These are phyloP conservation scores for Nephotettix cincticeps DNA, from an alignment of 1,140 invertebrate species.

Conservation along the genomic window DNA sequence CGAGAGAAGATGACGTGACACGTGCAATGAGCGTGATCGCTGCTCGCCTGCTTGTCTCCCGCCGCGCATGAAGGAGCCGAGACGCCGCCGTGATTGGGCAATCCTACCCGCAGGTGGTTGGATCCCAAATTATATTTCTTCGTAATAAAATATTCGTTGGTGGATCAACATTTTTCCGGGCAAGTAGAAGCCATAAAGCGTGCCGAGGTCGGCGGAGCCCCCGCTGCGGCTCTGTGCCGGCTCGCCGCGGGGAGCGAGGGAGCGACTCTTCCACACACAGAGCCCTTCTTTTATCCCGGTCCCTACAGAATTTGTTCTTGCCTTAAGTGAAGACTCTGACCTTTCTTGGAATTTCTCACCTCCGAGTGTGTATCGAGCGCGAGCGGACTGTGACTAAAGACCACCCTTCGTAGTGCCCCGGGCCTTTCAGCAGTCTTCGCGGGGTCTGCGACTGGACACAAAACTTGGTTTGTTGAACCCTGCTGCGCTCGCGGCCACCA, in stretches of 20 bases:
- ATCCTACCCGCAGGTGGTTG: conserved; percentile 5
- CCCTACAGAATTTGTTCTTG: background rate
- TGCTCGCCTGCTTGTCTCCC: too few relatives aligned
- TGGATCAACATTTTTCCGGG: conserved; percentile 8
- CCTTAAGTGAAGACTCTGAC: background rate
- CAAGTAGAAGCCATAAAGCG: conserved; percentile 3
- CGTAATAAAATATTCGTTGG: conserved; percentile 1
- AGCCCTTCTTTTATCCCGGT: too few relatives aligned
- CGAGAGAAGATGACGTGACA: too few relatives aligned
- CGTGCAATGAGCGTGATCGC: too few relatives aligned
- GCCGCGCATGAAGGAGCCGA: background rate
- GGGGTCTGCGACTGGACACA: too few relatives aligned
- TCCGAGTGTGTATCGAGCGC: too few relatives aligned
- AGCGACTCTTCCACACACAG: background rate
- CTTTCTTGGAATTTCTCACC: background rate
- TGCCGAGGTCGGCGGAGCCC: background rate
- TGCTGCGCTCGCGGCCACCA: too few relatives aligned
- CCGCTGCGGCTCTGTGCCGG: background rate
- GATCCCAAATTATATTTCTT: background rate
- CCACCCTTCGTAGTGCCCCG: too few relatives aligned
- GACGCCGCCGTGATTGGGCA: background rate
- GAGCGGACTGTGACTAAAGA: too few relatives aligned
- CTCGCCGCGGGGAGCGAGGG: background rate
- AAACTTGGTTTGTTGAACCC: too few relatives aligned
- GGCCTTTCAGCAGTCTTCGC: too few relatives aligned